phyloP scores from a whole-genome alignment of 2,113 vertebrate genomes.

The Urocitellus parryii region DNA sequence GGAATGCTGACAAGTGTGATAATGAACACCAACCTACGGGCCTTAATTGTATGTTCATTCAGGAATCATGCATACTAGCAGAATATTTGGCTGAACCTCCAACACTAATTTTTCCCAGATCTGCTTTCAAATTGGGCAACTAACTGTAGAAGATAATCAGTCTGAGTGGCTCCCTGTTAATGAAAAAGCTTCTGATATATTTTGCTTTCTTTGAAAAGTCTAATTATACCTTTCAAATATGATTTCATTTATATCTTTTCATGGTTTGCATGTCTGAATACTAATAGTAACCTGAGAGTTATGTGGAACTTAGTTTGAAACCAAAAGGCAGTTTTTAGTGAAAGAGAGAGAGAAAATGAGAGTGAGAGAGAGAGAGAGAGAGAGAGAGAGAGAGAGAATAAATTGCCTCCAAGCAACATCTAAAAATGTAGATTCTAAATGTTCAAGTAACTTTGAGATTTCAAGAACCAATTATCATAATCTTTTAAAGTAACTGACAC shows the following conservation, averaged over 20 bases:
- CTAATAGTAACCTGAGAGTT: conserved; percentile 85
- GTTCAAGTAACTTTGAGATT: conserved; percentile 80
- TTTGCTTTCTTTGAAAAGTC: conserved; percentile 84
- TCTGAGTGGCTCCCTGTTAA: conserved; percentile 46
- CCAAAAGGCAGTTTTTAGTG: conserved; percentile 77
- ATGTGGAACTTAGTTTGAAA: conserved; percentile 81
- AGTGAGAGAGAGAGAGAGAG: neutral
- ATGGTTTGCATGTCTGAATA: conserved; percentile 86
- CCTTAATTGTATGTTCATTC: conserved; percentile 74
- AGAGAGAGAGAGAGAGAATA: conserved; percentile 61
- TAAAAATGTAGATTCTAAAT: conserved; percentile 76
- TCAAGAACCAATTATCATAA: conserved; percentile 78
- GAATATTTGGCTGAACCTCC: conserved; percentile 81
- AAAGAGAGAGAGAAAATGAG: too few species aligned
- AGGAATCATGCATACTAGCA: conserved; percentile 68
- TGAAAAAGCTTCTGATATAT: conserved; percentile 83
- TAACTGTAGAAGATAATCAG: conserved; percentile 74
- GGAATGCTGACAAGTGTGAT: conserved; percentile 79
- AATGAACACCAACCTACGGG: conserved; percentile 79
- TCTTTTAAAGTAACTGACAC: conserved; percentile 79
- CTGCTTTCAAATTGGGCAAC: conserved; percentile 74
- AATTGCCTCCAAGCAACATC: conserved; percentile 75
- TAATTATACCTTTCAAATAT: conserved; percentile 82
- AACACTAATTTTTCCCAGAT: conserved; percentile 79
- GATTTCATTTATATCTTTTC: conserved; percentile 85